Percentiles rank a stretch among this genome's conserved stretches.
Evolutionary conservation across 2,888 invertebrate genomes (phyloP).

Genomic region (Meloe dianella): DNA sequence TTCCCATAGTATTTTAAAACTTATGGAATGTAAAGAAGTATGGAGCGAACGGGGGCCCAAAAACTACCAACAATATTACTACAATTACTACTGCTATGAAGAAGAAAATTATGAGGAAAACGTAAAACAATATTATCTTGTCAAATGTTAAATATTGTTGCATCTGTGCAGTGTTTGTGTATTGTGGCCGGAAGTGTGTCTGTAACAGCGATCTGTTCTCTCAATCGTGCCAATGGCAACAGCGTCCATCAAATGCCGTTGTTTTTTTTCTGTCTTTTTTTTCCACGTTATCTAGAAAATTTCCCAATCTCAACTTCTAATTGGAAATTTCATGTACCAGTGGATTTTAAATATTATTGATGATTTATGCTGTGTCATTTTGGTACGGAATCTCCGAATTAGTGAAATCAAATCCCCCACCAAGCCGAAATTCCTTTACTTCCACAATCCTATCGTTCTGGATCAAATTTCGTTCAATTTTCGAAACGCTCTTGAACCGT

Average conservation of each 20-base stretch:
- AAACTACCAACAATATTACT: constrained; percentile 12
- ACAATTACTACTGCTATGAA: too few species aligned
- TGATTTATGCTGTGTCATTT: constrained; percentile 49
- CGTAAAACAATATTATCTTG: neutral
- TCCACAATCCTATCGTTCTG: neutral
- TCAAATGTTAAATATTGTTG: constrained; percentile 19
- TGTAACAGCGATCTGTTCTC: constrained; percentile 25
- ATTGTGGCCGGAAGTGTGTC: constrained; percentile 36
- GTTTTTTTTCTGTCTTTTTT: neutral
- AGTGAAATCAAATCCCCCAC: neutral
- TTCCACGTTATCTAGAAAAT: neutral
- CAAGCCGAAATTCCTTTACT: neutral
- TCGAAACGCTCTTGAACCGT: neutral
- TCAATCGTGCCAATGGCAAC: constrained; percentile 8
- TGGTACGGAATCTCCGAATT: constrained; percentile 19
- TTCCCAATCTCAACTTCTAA: constrained; percentile 35
- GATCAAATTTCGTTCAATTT: neutral
- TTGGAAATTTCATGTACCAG: constrained; percentile 53
- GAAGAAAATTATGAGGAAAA: neutral
- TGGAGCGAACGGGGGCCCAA: constrained; percentile 68
- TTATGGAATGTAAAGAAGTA: constrained; percentile 99
- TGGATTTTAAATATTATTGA: constrained; percentile 43
- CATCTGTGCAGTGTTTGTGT: constrained; percentile 28
- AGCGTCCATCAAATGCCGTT: neutral
- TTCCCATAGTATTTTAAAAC: constrained; percentile 85